Evolutionary conservation across 2,797 vertebrate genomes (phyloP).

Genomic region (Gallinago nigripennis): DNA sequence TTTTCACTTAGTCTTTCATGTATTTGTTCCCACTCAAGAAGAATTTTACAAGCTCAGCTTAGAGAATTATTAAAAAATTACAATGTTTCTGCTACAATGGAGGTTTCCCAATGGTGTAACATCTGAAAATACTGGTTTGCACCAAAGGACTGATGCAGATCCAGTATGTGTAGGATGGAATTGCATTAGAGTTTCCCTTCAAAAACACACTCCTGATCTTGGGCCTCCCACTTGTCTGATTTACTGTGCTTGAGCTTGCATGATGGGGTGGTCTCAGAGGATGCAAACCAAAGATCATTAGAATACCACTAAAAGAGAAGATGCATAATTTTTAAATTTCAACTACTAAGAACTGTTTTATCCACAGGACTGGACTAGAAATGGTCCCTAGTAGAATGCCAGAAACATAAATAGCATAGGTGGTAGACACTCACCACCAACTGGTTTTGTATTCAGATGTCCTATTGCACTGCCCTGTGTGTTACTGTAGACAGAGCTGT

Average conservation of each 20-base stretch:
- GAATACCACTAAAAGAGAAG: neutral
- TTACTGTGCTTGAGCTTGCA: neutral
- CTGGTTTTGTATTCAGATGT: neutral
- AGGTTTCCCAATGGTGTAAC: neutral
- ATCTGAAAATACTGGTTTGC: neutral
- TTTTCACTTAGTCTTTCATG: neutral
- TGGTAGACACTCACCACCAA: neutral
- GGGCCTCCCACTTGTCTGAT: neutral
- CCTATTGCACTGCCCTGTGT: neutral
- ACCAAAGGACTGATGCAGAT: neutral
- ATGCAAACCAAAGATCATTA: neutral
- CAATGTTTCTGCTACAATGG: neutral
- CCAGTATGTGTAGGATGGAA: neutral
- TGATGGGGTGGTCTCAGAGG: neutral
- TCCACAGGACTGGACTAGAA: neutral
- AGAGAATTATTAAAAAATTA: neutral
- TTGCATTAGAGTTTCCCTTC: neutral
- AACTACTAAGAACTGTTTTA: neutral
- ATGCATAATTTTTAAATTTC: neutral
- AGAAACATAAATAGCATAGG: neutral
- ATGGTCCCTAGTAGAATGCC: neutral
- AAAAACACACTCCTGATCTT: neutral
- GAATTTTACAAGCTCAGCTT: neutral
- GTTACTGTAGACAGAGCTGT: neutral
- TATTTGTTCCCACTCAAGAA: neutral